Base-by-base conservation (phyloP, 2,888 invertebrate species). In the Panopea generosa region DNA sequence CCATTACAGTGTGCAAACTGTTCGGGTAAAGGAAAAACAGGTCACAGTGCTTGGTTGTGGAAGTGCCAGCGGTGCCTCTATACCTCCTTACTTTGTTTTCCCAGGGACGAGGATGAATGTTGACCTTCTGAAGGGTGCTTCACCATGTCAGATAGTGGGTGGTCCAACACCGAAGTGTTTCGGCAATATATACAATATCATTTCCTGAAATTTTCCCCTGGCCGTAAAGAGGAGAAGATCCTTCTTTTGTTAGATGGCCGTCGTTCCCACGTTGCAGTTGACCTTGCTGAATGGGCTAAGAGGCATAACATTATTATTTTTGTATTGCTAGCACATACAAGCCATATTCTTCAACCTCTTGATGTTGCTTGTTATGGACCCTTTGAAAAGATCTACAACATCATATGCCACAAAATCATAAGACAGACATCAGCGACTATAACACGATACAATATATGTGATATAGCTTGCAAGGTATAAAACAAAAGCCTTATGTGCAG, bases 51-150 rank as follows among this genome's bases (percentile, higher is more conserved):
- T 78, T 9, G 61, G 68, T 7, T 62, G 65, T 60, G 62, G 60
- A 18, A 72, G 71, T 61, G 79, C 72, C 16, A 38, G 55, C 49
- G 72, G 71, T 14, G 61, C 61, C 2, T 49, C 72, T n/a, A 50
- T 75, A 14, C 70, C 67, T 4, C 52, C 76, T 20, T 73, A 29
- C 62, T 81, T 77, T 68, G 67, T 77, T 11, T 80, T 81, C 53
- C 55, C 73, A n/a, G 77, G 68, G 1, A 73, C 61, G 16, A 27
- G 67, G 18, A 73, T 80, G 80, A 40, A 16, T 1, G 52, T 52
- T 7, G 56, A 66, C 1, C 49, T 77, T 1, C 6, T 73, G 14
- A 20, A 45, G 16, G 72, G 76, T 20, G 38, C 22, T 16, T 59
- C 62, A 7, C 62, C 76, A 40, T 57, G 33, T 33, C 33, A 33